Percentiles rank a stretch among this genome's conserved stretches.
Evolutionary conservation across 1,140 invertebrate genomes (phyloP).

Genomic region (Musca domestica): DNA sequence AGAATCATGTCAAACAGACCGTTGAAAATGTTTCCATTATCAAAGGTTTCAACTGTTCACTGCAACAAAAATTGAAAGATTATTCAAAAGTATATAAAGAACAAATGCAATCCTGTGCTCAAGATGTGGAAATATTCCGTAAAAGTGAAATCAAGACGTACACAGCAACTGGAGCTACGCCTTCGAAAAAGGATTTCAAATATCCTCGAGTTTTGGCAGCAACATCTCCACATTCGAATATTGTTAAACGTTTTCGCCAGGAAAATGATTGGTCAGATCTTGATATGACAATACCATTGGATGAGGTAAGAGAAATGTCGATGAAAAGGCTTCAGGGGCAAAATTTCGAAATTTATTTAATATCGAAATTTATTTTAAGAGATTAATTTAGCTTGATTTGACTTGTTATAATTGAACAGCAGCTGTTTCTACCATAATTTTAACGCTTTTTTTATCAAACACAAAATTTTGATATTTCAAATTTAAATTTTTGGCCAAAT

Average conservation of each 20-base stretch:
- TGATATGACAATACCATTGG: constrained; percentile 47
- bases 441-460: too few species aligned
- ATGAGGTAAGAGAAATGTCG: constrained; percentile 31
- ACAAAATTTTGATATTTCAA: too few species aligned
- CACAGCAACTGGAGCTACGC: constrained; percentile 60
- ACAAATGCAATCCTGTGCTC: constrained; percentile 36
- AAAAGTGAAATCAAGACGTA: constrained; percentile 55
- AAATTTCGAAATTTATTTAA: too few species aligned
- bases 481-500: too few species aligned
- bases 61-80: constrained; percentile 30
- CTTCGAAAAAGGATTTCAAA: constrained; percentile 60
- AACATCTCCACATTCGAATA: constrained; percentile 69
- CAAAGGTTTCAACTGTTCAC: constrained; percentile 25
- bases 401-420: too few species aligned
- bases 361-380: too few species aligned
- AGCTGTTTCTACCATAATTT: too few species aligned
- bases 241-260: constrained; percentile 61
- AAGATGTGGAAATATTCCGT: constrained; percentile 46
- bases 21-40: constrained; percentile 28
- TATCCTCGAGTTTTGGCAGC: constrained; percentile 61
- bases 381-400: too few species aligned
- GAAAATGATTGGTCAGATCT: constrained; percentile 50
- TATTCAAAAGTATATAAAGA: constrained; percentile 33
- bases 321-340: neutral
- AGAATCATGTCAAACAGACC: constrained; percentile 29